A percentile compares a stretch with the other conserved stretches of the same genome.
Conservation (phyloP, 2,797 vertebrate genomes). For the Craterocephalus amniculus region DNA sequence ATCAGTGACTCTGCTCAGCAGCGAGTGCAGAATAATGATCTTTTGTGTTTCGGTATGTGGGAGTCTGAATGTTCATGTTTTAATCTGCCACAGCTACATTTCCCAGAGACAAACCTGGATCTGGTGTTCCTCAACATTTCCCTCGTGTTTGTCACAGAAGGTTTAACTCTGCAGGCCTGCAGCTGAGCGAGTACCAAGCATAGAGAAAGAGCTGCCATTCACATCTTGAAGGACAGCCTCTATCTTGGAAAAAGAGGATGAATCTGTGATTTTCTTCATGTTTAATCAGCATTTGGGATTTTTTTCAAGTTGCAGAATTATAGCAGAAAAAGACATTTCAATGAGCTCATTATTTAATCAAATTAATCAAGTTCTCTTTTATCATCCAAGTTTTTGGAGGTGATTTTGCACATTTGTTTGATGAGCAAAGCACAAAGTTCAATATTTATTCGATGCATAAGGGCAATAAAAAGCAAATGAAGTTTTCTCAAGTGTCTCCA, state of each 20-base stretch:
- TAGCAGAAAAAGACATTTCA: neutral
- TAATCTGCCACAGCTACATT: slow-evolving; percentile 24
- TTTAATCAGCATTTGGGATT: slow-evolving; percentile 23
- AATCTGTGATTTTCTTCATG: slow-evolving; percentile 22
- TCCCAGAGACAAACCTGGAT: slow-evolving; percentile 29
- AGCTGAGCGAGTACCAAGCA: slow-evolving; percentile 41
- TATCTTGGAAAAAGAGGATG: slow-evolving; percentile 33
- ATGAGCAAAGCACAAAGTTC: slow-evolving; percentile 31
- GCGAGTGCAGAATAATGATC: slow-evolving; percentile 2
- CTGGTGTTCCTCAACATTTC: slow-evolving; percentile 42
- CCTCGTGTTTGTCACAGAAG: slow-evolving; percentile 45
- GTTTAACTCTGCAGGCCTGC: slow-evolving; percentile 39
- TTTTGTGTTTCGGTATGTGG: slow-evolving; percentile 28
- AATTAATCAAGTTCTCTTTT: slow-evolving; percentile 26
- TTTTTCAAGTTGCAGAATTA: neutral
- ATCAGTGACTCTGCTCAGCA: slow-evolving; percentile 1
- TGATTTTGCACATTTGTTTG: slow-evolving; percentile 35
- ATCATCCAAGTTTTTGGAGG: slow-evolving; percentile 24
- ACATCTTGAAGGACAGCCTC: slow-evolving; percentile 37
- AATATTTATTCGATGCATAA: slow-evolving; percentile 18
- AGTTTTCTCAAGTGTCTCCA: neutral
- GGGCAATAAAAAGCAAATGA: slow-evolving; percentile 11
- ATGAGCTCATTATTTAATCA: slow-evolving; percentile 11
- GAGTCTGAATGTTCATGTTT: slow-evolving; percentile 30
- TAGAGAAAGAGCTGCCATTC: slow-evolving; percentile 43